Evolutionary conservation across 2,797 vertebrate genomes (phyloP).

Genomic region (Bradypodion pumilum): DNA sequence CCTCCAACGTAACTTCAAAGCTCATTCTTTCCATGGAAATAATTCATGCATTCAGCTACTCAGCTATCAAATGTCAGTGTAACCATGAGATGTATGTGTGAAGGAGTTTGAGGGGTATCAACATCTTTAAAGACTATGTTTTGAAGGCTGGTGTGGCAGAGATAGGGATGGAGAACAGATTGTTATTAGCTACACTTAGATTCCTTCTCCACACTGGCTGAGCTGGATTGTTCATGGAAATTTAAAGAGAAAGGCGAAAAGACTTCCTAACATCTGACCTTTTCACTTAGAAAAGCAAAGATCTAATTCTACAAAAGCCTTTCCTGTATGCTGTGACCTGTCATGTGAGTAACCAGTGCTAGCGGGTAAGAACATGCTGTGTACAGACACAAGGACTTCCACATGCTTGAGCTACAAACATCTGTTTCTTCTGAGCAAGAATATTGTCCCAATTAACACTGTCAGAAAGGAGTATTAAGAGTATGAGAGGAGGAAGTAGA

Average conservation of each 20-base stretch:
- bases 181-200: background rate
- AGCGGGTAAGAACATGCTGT: constrained; percentile 22
- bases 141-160: too few species aligned
- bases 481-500: background rate
- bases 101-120: background rate
- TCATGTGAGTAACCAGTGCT: constrained; percentile 5
- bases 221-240: background rate
- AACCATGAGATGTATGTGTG: background rate
- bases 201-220: background rate
- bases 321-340: background rate
- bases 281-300: background rate
- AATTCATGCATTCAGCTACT: background rate
- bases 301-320: constrained; percentile 9
- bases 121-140: background rate
- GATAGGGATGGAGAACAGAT: background rate
- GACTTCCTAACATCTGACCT: background rate
- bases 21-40: background rate
- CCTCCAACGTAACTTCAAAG: too few species aligned
- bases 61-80: background rate
- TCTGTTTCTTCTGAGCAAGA: constrained; percentile 8
- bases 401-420: constrained; percentile 27
- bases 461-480: constrained; percentile 6
- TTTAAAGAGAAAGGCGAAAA: background rate
- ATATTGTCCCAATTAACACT: constrained; percentile 26
- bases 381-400: constrained; percentile 14